Evolutionary conservation across 2,888 invertebrate species (phyloP), one percentile per base, ranked within the genome.

Genomic region (Brenthis daphne): DNA sequence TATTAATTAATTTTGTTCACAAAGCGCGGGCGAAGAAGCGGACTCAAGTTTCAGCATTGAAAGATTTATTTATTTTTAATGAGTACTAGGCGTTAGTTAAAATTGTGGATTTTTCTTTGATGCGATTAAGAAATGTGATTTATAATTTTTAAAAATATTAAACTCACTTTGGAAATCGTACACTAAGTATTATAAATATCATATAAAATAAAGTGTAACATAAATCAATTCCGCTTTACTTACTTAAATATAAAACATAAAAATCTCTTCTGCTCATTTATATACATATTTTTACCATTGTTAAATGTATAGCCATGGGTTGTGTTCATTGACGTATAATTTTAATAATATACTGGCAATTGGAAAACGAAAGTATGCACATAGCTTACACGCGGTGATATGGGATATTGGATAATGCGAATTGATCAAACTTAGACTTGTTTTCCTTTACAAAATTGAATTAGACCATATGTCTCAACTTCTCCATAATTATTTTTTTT

Each of bases 401-500:
- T 29, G 20, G 20, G 60, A 60, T 50, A 47, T 29, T n/a, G 20
- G 60, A 60, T 54, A 13, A 33, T 60, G n/a, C 48, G 43, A 24
- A 24, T 20, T 37, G 54, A 47, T 33, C 20, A 48, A 60, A 50
- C 48, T 48, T 48, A 11, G 54, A 13, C n/a, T 55, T 48, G 20
- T 24, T 47, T 61, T 61, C 14, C 14, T 53, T 24, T 37, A 12
- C 37, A 50, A 67, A 43, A 67, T 50, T 43, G 61, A 56, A 57
- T 53, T 53, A 67, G 51, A 67, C 56, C 67, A 67, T 57, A 37
- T 63, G 67, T 67, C 55, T 14, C 12, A 67, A 55, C 47, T 79
- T 82, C 81, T 79, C 54, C 78, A 82, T 82, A 82, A 81, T 81
- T 85, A 85, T 88, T 88, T 87, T 79, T 79, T 82, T 80, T 81